Percentiles rank a stretch among this genome's conserved stretches.
Evolutionary conservation across 1,140 invertebrate species (phyloP).

Genomic region (Chrysoperla carnea): DNA sequence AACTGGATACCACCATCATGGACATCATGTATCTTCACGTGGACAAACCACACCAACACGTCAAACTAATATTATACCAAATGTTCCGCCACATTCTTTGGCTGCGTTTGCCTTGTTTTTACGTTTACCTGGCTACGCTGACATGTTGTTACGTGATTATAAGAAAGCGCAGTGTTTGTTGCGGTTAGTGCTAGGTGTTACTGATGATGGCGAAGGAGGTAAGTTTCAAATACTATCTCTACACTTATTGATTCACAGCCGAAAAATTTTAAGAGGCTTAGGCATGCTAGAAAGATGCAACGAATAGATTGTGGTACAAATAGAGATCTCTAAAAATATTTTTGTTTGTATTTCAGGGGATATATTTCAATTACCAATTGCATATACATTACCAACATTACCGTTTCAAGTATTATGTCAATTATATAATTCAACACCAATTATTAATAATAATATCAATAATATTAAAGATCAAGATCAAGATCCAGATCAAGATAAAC

Average conservation of each 20-base stretch:
- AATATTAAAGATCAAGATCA: too few relatives aligned
- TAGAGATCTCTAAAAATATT: conserved; percentile 2
- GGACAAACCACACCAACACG: background rate
- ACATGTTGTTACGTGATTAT: conserved; percentile 66
- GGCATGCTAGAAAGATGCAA: too few relatives aligned
- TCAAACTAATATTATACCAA: conserved; percentile 7
- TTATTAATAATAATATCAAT: too few relatives aligned
- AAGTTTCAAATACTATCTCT: background rate
- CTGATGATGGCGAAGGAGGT: conserved; percentile 80
- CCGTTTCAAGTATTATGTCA: conserved; percentile 74
- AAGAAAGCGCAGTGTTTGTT: conserved; percentile 71
- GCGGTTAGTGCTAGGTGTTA: conserved; percentile 70
- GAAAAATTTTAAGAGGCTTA: too few relatives aligned
- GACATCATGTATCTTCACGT: background rate
- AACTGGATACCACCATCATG: background rate
- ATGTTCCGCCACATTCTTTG: conserved; percentile 75
- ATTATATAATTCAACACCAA: conserved; percentile 58
- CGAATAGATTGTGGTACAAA: too few relatives aligned
- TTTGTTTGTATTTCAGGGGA: conserved; percentile 24
- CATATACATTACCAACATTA: conserved; percentile 59
- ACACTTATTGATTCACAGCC: too few relatives aligned
- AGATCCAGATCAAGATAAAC: too few relatives aligned
- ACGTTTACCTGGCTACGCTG: conserved; percentile 73
- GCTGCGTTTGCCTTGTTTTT: conserved; percentile 79
- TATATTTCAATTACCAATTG: conserved; percentile 56